Evolutionary conservation across 2,888 invertebrate species (phyloP).

Genomic region (Noctua comes): DNA sequence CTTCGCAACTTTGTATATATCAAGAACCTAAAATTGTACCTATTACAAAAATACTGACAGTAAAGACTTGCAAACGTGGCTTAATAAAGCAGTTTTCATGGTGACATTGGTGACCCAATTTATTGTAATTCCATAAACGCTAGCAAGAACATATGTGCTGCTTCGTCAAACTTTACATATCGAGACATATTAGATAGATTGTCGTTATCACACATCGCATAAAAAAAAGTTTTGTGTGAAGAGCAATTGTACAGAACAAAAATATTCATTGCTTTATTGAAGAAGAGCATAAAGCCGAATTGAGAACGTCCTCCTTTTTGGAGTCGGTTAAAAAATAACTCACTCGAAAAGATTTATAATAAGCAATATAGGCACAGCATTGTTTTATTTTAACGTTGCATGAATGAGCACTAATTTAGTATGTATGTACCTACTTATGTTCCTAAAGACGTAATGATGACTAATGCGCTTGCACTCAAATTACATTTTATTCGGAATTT

Average conservation of each 20-base stretch:
- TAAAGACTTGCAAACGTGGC: background rate
- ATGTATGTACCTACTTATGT: background rate
- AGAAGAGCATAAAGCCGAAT: background rate
- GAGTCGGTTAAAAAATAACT: slow-evolving; percentile 5
- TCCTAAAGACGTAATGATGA: slow-evolving; percentile 43
- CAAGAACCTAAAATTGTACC: background rate
- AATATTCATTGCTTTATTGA: background rate
- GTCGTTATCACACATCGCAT: background rate
- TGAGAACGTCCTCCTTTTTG: background rate
- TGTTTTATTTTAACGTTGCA: slow-evolving; percentile 37
- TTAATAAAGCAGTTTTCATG: background rate
- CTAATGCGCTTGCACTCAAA: slow-evolving; percentile 55
- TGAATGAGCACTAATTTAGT: slow-evolving; percentile 32
- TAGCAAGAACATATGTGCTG: slow-evolving; percentile 10
- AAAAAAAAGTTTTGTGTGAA: background rate
- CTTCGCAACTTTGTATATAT: background rate
- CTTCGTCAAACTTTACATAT: slow-evolving; percentile 4
- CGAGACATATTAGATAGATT: background rate
- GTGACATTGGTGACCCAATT: slow-evolving; percentile 21
- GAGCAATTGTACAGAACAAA: background rate
- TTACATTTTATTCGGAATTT: slow-evolving; percentile 60
- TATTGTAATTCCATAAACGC: slow-evolving; percentile 14
- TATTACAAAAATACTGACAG: background rate
- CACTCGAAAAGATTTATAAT: slow-evolving; percentile 4
- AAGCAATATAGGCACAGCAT: slow-evolving; percentile 4